phyloP scores from a whole-genome alignment of 1,140 invertebrate genomes.

The Laodelphax striatellus region DNA sequence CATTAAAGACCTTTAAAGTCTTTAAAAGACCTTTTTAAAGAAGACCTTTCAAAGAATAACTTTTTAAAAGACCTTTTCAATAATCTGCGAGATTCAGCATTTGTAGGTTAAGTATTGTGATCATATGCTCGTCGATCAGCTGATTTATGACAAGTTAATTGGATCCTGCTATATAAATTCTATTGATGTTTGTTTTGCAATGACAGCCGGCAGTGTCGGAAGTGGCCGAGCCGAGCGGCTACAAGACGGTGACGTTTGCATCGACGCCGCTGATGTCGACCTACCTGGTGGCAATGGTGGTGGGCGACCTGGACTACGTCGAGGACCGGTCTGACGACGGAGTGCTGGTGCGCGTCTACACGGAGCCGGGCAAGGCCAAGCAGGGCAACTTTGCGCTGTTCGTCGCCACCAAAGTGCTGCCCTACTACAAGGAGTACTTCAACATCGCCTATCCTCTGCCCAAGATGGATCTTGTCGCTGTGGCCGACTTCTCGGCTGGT shows the following conservation, averaged over 20 bases:
- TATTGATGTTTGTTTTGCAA: constrained; percentile 8
- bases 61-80: too few species aligned
- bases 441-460: constrained; percentile 89
- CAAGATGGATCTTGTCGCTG: constrained; percentile 91
- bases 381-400: constrained; percentile 87
- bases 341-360: constrained; percentile 80
- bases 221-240: constrained; percentile 34
- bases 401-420: constrained; percentile 66
- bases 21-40: too few species aligned
- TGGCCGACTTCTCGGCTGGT: constrained; percentile 80
- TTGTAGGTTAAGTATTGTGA: too few species aligned
- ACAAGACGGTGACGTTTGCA: constrained; percentile 63
- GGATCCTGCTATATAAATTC: too few species aligned
- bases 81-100: too few species aligned
- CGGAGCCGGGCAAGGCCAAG: constrained; percentile 81
- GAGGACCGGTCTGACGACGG: constrained; percentile 71
- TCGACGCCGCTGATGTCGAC: constrained; percentile 93
- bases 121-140: too few species aligned
- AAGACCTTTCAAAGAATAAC: too few species aligned
- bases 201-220: constrained; percentile 57
- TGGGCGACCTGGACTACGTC: constrained; percentile 90
- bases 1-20: too few species aligned
- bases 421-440: constrained; percentile 92
- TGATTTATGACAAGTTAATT: too few species aligned
- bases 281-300: constrained; percentile 83